Conservation (phyloP, 2,113 vertebrate genomes). For the Cynoglossus semilaevis region DNA sequence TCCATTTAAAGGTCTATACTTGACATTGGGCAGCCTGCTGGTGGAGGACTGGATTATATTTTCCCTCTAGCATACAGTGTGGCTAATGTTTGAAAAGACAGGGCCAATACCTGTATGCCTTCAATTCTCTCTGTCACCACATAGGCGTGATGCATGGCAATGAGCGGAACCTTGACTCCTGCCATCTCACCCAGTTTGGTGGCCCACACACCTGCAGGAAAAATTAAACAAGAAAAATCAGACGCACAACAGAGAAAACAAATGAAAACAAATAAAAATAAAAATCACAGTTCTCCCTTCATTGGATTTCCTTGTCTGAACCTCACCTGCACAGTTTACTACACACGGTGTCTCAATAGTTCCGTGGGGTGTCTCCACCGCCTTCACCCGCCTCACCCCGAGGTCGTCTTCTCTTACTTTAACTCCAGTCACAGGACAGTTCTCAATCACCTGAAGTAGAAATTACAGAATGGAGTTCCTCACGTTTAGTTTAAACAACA, state of each 20-base stretch:
- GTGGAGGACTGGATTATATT: too few species aligned
- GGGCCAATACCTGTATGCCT: conserved; percentile 86
- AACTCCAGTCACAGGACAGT: conserved; percentile 90
- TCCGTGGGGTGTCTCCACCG: conserved; percentile 84
- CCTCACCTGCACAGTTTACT: conserved; percentile 92
- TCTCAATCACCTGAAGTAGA: conserved; percentile 86
- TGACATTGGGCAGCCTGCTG: too few species aligned
- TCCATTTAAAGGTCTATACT: too few species aligned
- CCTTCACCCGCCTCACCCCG: conserved; percentile 82
- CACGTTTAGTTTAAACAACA: not conserved
- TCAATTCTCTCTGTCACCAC: conserved; percentile 95
- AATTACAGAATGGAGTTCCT: not conserved
- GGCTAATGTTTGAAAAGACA: too few species aligned
- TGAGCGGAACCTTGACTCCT: conserved; percentile 87
- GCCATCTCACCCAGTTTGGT: conserved; percentile 86
- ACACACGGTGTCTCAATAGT: conserved; percentile 87
- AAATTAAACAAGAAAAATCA: conserved; percentile 7
- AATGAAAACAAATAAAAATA: too few species aligned
- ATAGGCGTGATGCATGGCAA: conserved; percentile 94
- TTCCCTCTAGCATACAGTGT: too few species aligned
- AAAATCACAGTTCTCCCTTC: not conserved
- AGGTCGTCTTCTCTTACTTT: conserved; percentile 81
- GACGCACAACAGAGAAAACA: not conserved
- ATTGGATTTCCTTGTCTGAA: not conserved
- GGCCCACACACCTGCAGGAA: conserved; percentile 87